Base-by-base conservation (phyloP, 2,888 invertebrate species). In the Crocallis elinguaria region DNA sequence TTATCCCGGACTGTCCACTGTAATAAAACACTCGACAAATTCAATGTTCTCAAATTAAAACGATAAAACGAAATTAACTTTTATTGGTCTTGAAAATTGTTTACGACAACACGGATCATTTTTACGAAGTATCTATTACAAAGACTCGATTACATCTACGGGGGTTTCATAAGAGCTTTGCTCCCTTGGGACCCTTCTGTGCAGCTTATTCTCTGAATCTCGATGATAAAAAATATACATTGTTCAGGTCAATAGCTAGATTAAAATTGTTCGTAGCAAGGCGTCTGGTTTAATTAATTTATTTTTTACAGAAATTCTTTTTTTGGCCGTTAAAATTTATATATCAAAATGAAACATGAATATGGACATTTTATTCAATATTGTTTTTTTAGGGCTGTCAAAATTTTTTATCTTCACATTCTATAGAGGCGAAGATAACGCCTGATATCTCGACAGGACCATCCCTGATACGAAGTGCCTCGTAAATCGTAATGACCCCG, bases 401-500 rank as follows among this genome's bases (percentile, higher is more conserved):
- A 30, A 33, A 14, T 33, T 35, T 41, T 33, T 32, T 35, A 41
- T 17, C 35, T 21, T 17, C 61, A 54, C 60, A 67, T 69, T 69
- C 72, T 72, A n/a, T n/a, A 69, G 66, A 66, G 67, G 69, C 64
- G 8, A 8, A 8, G 32, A 19, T 32, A 41, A 42, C 11, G 37
- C 16, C 32, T 17, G 32, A 61, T 54, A 64, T 69, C 71, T 68
- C 66, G 54, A 59, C 68, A 58, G 59, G 60, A 35, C 57, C 69
- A 70, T 71, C 76, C 78, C 75, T 77, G 76, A 71, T 76, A 73
- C 65, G 61, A 71, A 80, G 73, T 69, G 65, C 62, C 67, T 77
- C 82, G 73, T 84, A 80, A 83, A 80, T 80, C 75, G 73, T 79
- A 78, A 79, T 79, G 71, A 66, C 55, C 56, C 44, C 64, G 49